Evolutionary conservation across 2,113 vertebrate species (phyloP).

Genomic region (Hylia prasina): DNA sequence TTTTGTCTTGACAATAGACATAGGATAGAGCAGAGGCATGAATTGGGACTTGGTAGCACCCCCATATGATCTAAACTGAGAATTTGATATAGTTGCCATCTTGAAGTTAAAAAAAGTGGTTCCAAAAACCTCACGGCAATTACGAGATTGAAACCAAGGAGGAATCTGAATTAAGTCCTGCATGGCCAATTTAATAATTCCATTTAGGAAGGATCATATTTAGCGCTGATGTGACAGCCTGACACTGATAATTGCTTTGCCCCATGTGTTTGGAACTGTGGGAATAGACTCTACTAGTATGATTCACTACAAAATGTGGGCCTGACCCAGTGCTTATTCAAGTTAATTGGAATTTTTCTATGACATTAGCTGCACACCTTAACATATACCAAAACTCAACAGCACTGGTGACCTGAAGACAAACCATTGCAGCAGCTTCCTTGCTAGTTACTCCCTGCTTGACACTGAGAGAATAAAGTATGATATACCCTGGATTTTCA

Average conservation of each 20-base stretch:
- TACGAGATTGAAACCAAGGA: not conserved
- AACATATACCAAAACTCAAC: not conserved
- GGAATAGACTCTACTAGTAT: not conserved
- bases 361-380: not conserved
- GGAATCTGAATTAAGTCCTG: not conserved
- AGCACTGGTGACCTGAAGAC: not conserved
- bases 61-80: not conserved
- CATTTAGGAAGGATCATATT: not conserved
- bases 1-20: not conserved
- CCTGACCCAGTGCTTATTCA: not conserved
- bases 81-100: not conserved
- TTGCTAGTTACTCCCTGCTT: not conserved
- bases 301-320: not conserved
- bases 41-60: not conserved
- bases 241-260: not conserved
- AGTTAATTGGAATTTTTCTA: not conserved
- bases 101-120: not conserved
- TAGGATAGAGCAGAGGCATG: not conserved
- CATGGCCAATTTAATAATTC: not conserved
- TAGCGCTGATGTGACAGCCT: not conserved
- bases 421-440: not conserved
- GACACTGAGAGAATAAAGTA: not conserved
- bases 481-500: not conserved
- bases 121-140: not conserved
- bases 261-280: not conserved